Base-by-base conservation (phyloP, 2,888 invertebrate species). In the Cosmorhoe ocellata region DNA sequence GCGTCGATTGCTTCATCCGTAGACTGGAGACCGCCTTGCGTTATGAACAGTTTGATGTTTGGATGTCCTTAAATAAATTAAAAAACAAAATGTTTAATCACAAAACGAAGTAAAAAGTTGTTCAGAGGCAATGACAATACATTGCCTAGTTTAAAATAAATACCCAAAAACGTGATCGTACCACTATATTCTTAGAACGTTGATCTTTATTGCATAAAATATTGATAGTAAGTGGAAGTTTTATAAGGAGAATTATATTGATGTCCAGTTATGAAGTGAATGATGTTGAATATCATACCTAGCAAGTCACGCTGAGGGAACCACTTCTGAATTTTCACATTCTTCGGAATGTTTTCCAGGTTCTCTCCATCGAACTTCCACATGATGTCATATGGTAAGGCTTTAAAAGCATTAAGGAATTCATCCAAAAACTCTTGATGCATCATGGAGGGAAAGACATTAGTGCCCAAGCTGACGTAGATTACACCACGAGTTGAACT, bases 21-120 rank as follows among this genome's bases (percentile, higher is more conserved):
- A 0, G 84, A 83, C 52, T 84, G 82, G 4, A 81, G 56, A 7
- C 84, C 84, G 10, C 81, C 81, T 76, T 84, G 84, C 1, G 76
- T 81, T 9, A 84, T 71, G 40, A 86, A 86, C 0, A 79, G 39
- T 57, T 84, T 84, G 4, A 86, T 51, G 34, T 84, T 86, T 2
- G 78, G 77, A 63, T 87, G 86, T 8, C 44, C 74, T 74, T 50
- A 45, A 33, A 11, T 26, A 7, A 10, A 28, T 12, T 11, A 31
- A 12, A 13, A 12, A 32, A 1, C 6, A 47, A 18, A 2, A 18
- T 18, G 4, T 18, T 3, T 4, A 24, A 5, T 6, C 6, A 24
- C 7, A 24, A 5, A 3, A 24, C 24, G 6, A 4, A 24, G 5
- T 24, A 24, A 18, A 18, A 18, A 18, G n/a, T n/a, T n/a, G n/a